These are phyloP conservation scores for Steatornis caripensis DNA, from an alignment of 2,113 vertebrate genomes.

Conservation along the genomic window DNA sequence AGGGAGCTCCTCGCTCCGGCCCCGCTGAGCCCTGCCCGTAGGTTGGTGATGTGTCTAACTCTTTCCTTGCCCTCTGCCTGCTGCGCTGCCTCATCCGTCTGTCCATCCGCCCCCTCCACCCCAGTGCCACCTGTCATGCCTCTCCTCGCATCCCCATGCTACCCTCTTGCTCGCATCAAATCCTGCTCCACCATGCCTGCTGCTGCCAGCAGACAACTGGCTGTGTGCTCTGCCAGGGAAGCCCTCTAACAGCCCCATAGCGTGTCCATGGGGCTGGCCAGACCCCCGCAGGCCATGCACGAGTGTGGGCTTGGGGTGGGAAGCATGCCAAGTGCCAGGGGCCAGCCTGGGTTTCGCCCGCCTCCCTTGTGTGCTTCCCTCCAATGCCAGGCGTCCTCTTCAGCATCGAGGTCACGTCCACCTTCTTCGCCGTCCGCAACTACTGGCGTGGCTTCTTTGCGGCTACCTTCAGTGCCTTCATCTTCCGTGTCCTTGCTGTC, in stretches of 20 bases:
- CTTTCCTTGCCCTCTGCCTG: background rate
- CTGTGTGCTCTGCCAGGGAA: background rate
- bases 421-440: constrained; percentile 96
- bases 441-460: constrained; percentile 99
- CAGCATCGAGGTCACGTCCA: constrained; percentile 98
- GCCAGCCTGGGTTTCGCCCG: background rate
- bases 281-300: background rate
- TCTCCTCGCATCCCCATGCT: background rate
- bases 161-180: background rate
- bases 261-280: background rate
- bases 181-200: rapidly evolving
- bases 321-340: background rate
- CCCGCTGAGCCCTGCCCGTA: constrained; percentile 23
- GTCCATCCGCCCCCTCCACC: background rate
- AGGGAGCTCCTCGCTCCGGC: constrained; percentile 19
- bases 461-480: constrained; percentile 96
- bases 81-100: background rate
- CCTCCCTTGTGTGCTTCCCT: background rate
- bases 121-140: rapidly evolving
- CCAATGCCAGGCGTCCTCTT: constrained; percentile 86
- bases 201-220: background rate
- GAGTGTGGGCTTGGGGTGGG: background rate
- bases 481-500: constrained; percentile 94
- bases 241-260: rapidly evolving
- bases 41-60: constrained; percentile 57